Base-by-base conservation (phyloP, 2,888 invertebrate species). In the Acanthosepion lycidas region DNA sequence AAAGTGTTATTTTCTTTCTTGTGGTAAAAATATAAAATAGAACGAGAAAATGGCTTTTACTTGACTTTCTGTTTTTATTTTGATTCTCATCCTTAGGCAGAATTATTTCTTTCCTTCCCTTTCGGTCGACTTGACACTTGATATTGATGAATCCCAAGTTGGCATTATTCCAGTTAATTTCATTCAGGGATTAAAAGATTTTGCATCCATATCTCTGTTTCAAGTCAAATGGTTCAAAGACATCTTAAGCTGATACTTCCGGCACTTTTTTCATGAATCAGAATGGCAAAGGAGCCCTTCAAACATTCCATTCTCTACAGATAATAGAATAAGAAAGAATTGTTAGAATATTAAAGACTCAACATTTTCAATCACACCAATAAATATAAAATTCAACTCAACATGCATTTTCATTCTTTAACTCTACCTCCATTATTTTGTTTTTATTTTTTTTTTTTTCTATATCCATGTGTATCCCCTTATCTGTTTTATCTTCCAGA, bases 161-260 rank as follows among this genome's bases (percentile, higher is more conserved):
- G n/a, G n/a, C 12, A 78, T 78, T 78, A 78, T 78, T 78, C 78
- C n/a, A 78, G 78, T 78, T n/a, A 78, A 78, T 78, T 78, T 78
- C 78, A 78, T 78, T 78, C 78, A 78, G 23, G 78, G 78, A 78
- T 78, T 78, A 78, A 78, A 78, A 78, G 78, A 78, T 78, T 78
- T 78, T 33, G 33, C n/a, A 78, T 78, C n/a, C 78, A 78, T 78
- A 78, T 78, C 78, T 33, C 78, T 15, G 78, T 78, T n/a, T 78
- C 78, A 78, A 33, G 78, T 78, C n/a, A n/a, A 78, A 78, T 78
- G 78, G 5, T 78, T 78, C 78, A 78, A 78, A 78, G 78, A 78
- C 78, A 78, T 78, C 78, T 78, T 78, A 78, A 78, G 78, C 78
- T 78, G 78, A 78, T 78, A 78, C 78, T 78, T n/a, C 78, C 78